These are phyloP conservation scores for Rhynchomys soricoides DNA, from an alignment of 2,113 vertebrate genomes.

Conservation along the genomic window DNA sequence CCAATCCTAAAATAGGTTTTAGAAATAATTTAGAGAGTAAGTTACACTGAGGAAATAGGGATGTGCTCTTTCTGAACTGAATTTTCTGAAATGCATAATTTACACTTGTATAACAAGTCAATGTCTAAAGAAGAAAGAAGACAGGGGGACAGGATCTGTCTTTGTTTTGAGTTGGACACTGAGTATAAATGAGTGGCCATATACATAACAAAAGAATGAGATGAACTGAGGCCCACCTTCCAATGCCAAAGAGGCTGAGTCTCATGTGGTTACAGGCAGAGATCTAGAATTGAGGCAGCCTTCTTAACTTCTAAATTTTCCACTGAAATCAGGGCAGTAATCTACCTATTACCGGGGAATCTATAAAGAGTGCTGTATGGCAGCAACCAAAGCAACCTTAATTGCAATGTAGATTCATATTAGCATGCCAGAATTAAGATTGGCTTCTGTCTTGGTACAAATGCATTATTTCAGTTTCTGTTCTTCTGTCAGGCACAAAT, in stretches of 20 bases:
- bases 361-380: not conserved
- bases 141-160: no score
- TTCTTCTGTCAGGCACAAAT: not conserved
- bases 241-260: not conserved
- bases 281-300: not conserved
- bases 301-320: not conserved
- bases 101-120: not conserved
- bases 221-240: no score
- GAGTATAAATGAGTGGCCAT: not conserved
- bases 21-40: slow-evolving; percentile 20
- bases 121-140: not conserved
- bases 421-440: not conserved
- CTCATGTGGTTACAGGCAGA: not conserved
- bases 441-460: not conserved
- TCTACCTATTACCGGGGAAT: not conserved
- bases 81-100: not conserved
- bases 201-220: not conserved
- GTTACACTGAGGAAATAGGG: not conserved
- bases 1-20: not conserved
- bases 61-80: not conserved
- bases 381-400: not conserved
- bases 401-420: not conserved
- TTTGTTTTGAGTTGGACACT: not conserved
- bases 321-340: not conserved
- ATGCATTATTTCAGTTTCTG: not conserved